phyloP scores from a whole-genome alignment of 1,140 invertebrate genomes.

The Camponotus vicinus region DNA sequence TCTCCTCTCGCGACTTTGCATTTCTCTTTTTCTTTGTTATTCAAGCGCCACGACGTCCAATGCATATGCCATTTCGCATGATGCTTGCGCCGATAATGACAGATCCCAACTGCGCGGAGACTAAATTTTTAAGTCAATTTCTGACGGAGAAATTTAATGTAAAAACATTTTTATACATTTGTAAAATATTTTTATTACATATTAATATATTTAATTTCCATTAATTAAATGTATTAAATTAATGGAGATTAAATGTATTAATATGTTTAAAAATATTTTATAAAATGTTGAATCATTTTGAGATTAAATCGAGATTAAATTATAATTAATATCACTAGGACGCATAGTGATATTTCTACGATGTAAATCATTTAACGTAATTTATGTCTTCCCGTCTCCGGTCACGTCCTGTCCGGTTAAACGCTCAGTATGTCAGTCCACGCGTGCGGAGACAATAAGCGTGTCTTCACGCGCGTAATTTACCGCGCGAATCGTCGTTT shows the following conservation, averaged over 20 bases:
- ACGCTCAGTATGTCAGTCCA: conserved; percentile 54
- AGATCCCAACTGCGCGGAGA: conserved; percentile 33
- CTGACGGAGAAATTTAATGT: background rate
- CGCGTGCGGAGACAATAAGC: conserved; percentile 52
- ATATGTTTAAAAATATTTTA: too few relatives aligned
- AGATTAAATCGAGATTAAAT: background rate
- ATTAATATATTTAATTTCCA: too few relatives aligned
- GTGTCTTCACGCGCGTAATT: conserved; percentile 21
- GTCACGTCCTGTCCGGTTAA: conserved; percentile 9
- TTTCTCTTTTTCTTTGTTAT: conserved; percentile 23
- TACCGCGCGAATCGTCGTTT: conserved; percentile 13
- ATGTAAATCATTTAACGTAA: conserved; percentile 14
- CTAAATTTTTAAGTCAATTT: background rate
- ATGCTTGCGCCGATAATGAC: conserved; percentile 45
- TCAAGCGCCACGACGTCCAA: conserved; percentile 12
- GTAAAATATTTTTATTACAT: background rate
- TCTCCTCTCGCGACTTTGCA: conserved; percentile 32
- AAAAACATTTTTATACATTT: background rate
- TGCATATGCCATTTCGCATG: conserved; percentile 20
- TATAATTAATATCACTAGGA: conserved; percentile 1
- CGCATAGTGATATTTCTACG: background rate
- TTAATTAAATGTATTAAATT: background rate
- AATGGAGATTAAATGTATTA: background rate
- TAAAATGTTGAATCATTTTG: background rate
- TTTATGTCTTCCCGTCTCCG: background rate